Conservation (phyloP, 2,888 invertebrate species). For the Gymnosoma rotundatum region DNA sequence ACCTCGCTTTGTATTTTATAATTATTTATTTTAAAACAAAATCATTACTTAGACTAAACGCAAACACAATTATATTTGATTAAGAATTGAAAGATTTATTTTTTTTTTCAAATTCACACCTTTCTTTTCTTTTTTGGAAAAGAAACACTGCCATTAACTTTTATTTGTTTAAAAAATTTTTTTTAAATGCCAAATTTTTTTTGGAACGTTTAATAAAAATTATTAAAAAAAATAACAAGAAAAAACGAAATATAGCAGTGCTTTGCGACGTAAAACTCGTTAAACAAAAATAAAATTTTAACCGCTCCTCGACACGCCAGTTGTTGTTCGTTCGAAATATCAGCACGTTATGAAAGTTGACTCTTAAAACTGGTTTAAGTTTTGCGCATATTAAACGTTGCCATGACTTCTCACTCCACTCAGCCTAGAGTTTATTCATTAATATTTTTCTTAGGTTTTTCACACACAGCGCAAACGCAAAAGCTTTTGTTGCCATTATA, state of each 20-base stretch:
- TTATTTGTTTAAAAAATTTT: constrained; percentile 60
- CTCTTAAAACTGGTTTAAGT: constrained; percentile 80
- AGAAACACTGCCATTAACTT: constrained; percentile 39
- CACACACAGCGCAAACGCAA: constrained; percentile 66
- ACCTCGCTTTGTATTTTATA: constrained; percentile 62
- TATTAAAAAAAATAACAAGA: constrained; percentile 16
- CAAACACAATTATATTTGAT: constrained; percentile 17
- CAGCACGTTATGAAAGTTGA: constrained; percentile 81
- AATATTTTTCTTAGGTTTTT: constrained; percentile 38
- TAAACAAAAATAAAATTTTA: constrained; percentile 48
- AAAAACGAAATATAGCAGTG: constrained; percentile 25
- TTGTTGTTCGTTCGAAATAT: constrained; percentile 75
- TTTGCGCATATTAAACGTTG: constrained; percentile 72
- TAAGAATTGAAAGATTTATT: not conserved
- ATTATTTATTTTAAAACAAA: constrained; percentile 36
- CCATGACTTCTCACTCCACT: constrained; percentile 14
- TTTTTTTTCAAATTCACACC: constrained; percentile 39
- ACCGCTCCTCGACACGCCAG: constrained; percentile 60
- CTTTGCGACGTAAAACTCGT: constrained; percentile 60
- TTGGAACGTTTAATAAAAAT: constrained; percentile 31
- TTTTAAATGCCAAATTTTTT: constrained; percentile 68
- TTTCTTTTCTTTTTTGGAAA: constrained; percentile 47
- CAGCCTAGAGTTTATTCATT: constrained; percentile 34
- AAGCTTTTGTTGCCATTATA: constrained; percentile 46
- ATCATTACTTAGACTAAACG: constrained; percentile 35